Evolutionary conservation across 2,888 invertebrate species (phyloP).

Genomic region (Brachyptera putata): DNA sequence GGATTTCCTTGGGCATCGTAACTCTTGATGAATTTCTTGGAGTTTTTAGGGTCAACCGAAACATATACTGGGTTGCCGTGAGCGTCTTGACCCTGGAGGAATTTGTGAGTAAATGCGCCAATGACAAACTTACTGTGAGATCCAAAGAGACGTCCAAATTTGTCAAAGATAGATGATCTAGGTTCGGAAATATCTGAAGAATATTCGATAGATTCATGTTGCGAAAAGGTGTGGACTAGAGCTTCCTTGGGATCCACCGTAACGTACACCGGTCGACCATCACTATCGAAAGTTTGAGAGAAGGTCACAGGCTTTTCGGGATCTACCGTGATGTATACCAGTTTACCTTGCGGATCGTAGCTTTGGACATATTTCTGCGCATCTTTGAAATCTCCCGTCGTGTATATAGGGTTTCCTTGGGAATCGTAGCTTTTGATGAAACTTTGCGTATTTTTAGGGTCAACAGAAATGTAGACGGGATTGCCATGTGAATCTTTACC

Average conservation of each 20-base stretch:
- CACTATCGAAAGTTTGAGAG: too few species aligned
- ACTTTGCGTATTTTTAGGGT: neutral
- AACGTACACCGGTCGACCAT: slow-evolving; percentile 36
- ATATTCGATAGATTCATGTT: too few species aligned
- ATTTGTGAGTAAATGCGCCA: neutral
- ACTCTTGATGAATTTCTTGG: neutral
- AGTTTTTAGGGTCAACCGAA: neutral
- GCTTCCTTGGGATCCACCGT: neutral
- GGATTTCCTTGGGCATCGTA: slow-evolving; percentile 42
- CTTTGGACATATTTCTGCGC: slow-evolving; percentile 41
- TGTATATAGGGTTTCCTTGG: slow-evolving; percentile 40
- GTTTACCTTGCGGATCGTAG: slow-evolving; percentile 38
- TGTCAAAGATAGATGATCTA: too few species aligned
- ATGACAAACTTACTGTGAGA: too few species aligned
- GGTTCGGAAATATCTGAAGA: too few species aligned
- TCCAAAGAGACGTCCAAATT: too few species aligned
- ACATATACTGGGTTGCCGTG: neutral
- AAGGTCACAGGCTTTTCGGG: too few species aligned
- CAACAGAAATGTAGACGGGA: slow-evolving; percentile 2
- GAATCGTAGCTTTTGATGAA: slow-evolving; percentile 37
- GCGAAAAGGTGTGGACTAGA: too few species aligned
- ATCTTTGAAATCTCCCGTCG: slow-evolving; percentile 39
- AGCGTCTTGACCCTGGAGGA: slow-evolving; percentile 6
- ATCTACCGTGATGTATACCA: slow-evolving; percentile 27
- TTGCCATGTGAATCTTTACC: slow-evolving; percentile 13